These are phyloP conservation scores for Brachyopa scutellaris DNA, from an alignment of 2,888 invertebrate species.

Conservation along the genomic window DNA sequence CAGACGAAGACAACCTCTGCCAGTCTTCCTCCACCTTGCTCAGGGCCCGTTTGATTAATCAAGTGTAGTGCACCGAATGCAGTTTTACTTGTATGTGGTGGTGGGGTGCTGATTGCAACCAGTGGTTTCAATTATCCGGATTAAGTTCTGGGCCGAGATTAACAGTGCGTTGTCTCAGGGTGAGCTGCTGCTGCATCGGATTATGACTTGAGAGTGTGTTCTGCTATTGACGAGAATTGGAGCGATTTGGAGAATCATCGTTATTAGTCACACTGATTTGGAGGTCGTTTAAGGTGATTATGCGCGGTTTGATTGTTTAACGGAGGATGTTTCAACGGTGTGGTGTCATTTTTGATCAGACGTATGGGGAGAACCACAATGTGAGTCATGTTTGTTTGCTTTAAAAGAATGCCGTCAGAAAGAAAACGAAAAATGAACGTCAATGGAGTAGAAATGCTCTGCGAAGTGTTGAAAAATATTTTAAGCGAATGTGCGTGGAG, in stretches of 20 bases:
- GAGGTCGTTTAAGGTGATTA: conserved; percentile 15
- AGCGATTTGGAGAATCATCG: conserved; percentile 21
- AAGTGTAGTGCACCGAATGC: conserved; percentile 51
- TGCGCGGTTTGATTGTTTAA: conserved; percentile 16
- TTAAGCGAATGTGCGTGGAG: too few species aligned
- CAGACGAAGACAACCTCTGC: conserved; percentile 11
- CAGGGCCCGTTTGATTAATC: conserved; percentile 54
- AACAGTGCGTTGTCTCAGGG: conserved; percentile 24
- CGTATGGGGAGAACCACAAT: too few species aligned
- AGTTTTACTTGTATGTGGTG: neutral
- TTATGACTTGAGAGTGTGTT: too few species aligned
- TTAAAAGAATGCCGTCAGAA: too few species aligned
- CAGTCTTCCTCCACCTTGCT: conserved; percentile 13
- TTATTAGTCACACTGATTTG: conserved; percentile 13
- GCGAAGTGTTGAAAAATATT: too few species aligned
- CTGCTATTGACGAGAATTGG: too few species aligned
- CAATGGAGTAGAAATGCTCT: too few species aligned
- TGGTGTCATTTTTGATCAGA: too few species aligned
- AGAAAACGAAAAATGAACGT: too few species aligned
- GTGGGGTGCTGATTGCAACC: conserved; percentile 34
- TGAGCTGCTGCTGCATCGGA: too few species aligned
- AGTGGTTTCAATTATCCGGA: conserved; percentile 61
- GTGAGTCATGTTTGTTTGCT: too few species aligned
- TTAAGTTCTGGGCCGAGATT: conserved; percentile 62
- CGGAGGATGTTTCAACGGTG: conserved; percentile 2